Evolutionary conservation across 2,888 invertebrate genomes (phyloP), one percentile per base, ranked within the genome.

Genomic region (Gibbula magus): DNA sequence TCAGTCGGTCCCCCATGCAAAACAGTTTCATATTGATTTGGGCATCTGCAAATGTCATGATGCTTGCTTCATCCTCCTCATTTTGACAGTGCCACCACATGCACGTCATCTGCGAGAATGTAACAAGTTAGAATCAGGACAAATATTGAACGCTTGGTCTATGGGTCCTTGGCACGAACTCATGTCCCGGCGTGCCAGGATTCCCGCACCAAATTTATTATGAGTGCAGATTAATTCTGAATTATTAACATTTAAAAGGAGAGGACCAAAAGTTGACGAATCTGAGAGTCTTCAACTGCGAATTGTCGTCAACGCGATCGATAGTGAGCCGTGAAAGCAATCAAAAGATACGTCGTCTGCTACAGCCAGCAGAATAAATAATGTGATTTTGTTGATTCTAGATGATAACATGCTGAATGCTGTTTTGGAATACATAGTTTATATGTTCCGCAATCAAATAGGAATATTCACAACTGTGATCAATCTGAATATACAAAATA

Each of bases 21-120:
- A 22, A 61, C 61, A 18, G 70, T n/a, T 8, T 35, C 35, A 25
- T 70, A 70, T 70, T 70, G 70, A 70, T 70, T 70, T 35, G 35
- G 35, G 35, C 70, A 70, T 70, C 70, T 70, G 70, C 70, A 70
- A 70, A 70, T 70, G 70, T 70, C 70, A 70, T 70, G 70, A 70
- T 70, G 70, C 35, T 70, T 70, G 70, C 35, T 32, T 70, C 70
- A 70, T 70, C 70, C 35, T 20, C 32, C 29, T 70, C 39, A 35
- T 70, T 70, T 70, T 70, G 70, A 70, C 70, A 70, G 70, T 70
- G 70, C 70, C 70, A 70, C 70, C 70, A 70, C 70, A 70, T 70
- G 70, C 70, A 39, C 18, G 39, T 70, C 70, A 35, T 39, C 35
- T 70, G 20, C 39, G 35, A 39, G 39, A 70, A 39, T 39, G 70